Evolutionary conservation across 53 echinoderm and acorn worm genomes (phyloP), one percentile per base, ranked within the genome.

Genomic region (Temnopleurus reevesii): DNA sequence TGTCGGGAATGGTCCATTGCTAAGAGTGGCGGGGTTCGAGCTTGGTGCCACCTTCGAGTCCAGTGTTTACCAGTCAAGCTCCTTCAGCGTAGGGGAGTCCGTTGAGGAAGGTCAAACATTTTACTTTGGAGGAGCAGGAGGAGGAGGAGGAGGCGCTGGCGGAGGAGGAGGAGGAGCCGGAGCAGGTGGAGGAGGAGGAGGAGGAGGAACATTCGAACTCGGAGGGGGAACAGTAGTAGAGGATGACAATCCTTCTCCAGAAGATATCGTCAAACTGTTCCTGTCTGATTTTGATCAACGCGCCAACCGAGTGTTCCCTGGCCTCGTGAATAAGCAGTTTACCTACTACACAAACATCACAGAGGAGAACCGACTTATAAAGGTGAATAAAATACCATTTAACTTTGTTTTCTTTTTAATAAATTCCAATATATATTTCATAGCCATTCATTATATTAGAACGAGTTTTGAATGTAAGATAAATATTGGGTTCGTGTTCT

Each of bases 331-430:
- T 44, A 90, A 91, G 41, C 12, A 91, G 8, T 95, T 93, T 93
- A 77, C 84, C 47, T 93, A 93, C 82, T 91, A 95, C 81, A 77
- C 81, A 25, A 91, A 95, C 33, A 53, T 93, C 17, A 95, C 91
- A 19, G 95, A 93, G 35, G 77, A 83, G 8, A 92, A 91, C 41
- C 77, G 81, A 27, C 60, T n/a, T 17, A 77, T 81, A 36, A 93
- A 91, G 95, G 95, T 94, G 29, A 76, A 58, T 26, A 24, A 43
- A 17, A 17, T 63, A 33, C 2, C 17, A 3, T 44, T 19, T 44
- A 27, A 24, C 15, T 33, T 17, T 55, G 1, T 13, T 4, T 46
- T 49, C n/a, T n/a, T n/a, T n/a, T n/a, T n/a, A n/a, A n/a, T n/a
- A n/a, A n/a, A n/a, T n/a, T n/a, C n/a, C n/a, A n/a, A n/a, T n/a